These are phyloP conservation scores for Papilio elwesi DNA, from an alignment of 2,888 invertebrate species.

Conservation along the genomic window DNA sequence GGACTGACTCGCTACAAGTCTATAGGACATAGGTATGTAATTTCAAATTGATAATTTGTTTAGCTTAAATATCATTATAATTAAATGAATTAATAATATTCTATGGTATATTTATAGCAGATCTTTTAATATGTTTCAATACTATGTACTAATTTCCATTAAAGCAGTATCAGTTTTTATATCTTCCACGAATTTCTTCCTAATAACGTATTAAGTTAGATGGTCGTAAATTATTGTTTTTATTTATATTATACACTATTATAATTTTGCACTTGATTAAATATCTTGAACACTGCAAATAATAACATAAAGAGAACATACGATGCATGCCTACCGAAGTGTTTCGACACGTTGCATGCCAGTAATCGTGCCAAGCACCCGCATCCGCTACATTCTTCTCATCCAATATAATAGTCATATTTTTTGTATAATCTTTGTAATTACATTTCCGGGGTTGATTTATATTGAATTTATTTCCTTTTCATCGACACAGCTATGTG, in stretches of 20 bases:
- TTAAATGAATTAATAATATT: no score
- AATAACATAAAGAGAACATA: slow-evolving; percentile 62
- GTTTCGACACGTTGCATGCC: slow-evolving; percentile 71
- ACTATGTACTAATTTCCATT: background rate
- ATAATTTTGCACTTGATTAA: slow-evolving; percentile 58
- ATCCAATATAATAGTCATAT: slow-evolving; percentile 57
- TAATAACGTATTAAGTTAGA: slow-evolving; percentile 31
- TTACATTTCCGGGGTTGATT: slow-evolving; percentile 18
- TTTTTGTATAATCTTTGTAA: slow-evolving; percentile 47
- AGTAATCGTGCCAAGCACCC: slow-evolving; percentile 73
- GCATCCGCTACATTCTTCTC: slow-evolving; percentile 73
- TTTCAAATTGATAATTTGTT: background rate
- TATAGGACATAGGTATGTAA: slow-evolving; percentile 84
- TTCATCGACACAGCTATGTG: background rate
- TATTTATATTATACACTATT: no score
- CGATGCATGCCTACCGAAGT: slow-evolving; percentile 69
- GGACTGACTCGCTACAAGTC: slow-evolving; percentile 91
- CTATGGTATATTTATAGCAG: no score
- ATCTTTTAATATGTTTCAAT: no score
- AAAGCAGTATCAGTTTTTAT: background rate
- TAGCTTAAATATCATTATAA: no score
- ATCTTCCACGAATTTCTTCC: no score
- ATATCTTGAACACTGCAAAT: slow-evolving; percentile 56
- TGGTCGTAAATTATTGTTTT: no score
- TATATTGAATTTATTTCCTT: slow-evolving; percentile 13